These are phyloP conservation scores for Pterostichus niger DNA, from an alignment of 2,888 invertebrate genomes.

Conservation along the genomic window DNA sequence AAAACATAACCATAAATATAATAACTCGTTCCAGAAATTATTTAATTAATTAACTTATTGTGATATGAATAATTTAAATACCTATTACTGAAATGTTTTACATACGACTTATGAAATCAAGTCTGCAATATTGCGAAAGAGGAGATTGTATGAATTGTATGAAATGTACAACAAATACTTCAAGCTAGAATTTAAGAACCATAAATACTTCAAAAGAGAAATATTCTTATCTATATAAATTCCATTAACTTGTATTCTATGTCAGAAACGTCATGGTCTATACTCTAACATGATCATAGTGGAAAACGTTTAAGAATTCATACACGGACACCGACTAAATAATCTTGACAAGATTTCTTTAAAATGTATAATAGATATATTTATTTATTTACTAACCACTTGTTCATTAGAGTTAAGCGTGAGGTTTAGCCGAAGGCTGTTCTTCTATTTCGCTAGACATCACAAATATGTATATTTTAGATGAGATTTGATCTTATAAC, in stretches of 20 bases:
- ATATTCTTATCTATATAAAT: slow-evolving; percentile 35
- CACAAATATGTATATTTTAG: no score
- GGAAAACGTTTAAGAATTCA: no score
- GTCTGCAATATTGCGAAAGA: slow-evolving; percentile 22
- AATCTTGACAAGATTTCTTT: neutral
- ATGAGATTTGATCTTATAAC: no score
- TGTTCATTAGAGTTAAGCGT: no score
- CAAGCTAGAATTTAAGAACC: slow-evolving; percentile 36
- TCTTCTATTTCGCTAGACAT: no score
- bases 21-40: neutral
- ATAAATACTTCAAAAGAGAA: slow-evolving; percentile 19
- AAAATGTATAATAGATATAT: neutral
- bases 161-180: slow-evolving; percentile 4
- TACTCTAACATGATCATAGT: neutral
- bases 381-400: no score
- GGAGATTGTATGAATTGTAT: slow-evolving; percentile 18
- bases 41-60: slow-evolving; percentile 25
- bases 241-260: slow-evolving; percentile 25
- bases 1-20: slow-evolving; percentile 29
- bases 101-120: slow-evolving; percentile 29
- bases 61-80: slow-evolving; percentile 18
- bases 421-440: no score
- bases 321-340: no score
- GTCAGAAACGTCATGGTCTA: slow-evolving; percentile 2
- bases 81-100: neutral